Evolutionary conservation across 2,888 invertebrate species (phyloP).

Genomic region (Polydrusus cervinus): DNA sequence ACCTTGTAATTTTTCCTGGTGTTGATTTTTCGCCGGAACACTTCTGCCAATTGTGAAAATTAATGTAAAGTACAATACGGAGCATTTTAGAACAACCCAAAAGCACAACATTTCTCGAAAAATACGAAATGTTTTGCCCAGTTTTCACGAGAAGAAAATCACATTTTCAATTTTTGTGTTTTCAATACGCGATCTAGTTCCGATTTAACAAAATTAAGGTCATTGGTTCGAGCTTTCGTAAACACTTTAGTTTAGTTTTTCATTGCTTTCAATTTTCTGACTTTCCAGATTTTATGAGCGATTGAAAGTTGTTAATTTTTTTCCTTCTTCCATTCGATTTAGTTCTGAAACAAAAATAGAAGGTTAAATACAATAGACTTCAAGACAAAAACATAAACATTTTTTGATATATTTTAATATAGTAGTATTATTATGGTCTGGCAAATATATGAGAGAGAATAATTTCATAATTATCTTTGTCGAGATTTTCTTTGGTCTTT

Average conservation of each 20-base stretch:
- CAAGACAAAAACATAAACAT: background rate
- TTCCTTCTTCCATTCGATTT: background rate
- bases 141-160: constrained; percentile 18
- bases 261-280: background rate
- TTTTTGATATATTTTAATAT: too few species aligned
- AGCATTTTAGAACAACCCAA: constrained; percentile 43
- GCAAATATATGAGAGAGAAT: too few species aligned
- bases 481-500: too few species aligned
- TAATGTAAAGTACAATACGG: constrained; percentile 43
- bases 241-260: constrained; percentile 22
- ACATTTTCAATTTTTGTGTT: constrained; percentile 30
- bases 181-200: constrained; percentile 6
- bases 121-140: constrained; percentile 6
- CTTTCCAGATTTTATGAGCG: background rate
- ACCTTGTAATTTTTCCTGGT: constrained; percentile 46
- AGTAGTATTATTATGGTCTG: too few species aligned
- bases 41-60: constrained; percentile 33
- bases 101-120: constrained; percentile 42
- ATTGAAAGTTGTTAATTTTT: background rate
- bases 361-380: too few species aligned
- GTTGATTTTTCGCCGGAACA: constrained; percentile 38
- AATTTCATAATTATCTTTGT: too few species aligned
- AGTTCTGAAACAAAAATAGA: constrained; percentile 15
- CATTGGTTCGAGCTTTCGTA: constrained; percentile 8
- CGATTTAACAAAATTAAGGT: constrained; percentile 16